Conservation (phyloP, 2,113 vertebrate genomes). For the Catharus bicknelli region DNA sequence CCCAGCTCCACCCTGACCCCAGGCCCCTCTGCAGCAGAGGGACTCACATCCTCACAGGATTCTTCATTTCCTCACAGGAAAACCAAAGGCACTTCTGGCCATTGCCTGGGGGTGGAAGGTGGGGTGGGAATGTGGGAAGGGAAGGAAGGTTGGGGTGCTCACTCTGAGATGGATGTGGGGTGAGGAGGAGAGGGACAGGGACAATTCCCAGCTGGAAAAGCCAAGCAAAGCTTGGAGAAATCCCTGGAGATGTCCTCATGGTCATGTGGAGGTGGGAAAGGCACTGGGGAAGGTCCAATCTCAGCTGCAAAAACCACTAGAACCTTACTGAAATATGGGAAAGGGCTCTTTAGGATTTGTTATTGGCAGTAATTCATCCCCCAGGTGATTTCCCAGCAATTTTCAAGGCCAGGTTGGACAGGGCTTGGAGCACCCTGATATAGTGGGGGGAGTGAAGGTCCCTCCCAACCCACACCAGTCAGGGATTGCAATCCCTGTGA, state of each 20-base stretch:
- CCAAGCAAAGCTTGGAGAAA: background rate
- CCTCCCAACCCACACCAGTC: background rate
- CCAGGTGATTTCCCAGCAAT: background rate
- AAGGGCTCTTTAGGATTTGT: background rate
- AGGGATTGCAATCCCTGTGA: background rate
- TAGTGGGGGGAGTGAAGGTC: background rate
- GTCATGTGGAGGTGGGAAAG: background rate
- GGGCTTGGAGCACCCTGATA: background rate
- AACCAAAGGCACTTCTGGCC: background rate
- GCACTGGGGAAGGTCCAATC: background rate
- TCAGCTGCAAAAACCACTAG: background rate
- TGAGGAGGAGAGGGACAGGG: background rate
- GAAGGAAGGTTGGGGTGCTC: background rate
- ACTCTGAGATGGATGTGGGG: background rate
- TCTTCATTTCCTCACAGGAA: slow-evolving; percentile 1
- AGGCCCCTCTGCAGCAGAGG: too few species aligned
- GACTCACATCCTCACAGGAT: background rate
- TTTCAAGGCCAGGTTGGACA: background rate
- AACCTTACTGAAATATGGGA: background rate
- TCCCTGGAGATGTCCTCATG: background rate
- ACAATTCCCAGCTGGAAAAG: background rate
- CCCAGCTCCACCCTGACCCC: background rate
- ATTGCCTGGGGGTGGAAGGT: fast-evolving
- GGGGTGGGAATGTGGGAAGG: background rate
- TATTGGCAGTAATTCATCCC: background rate